Conservation (phyloP, 2,888 invertebrate genomes). For the Thymelicus acteon region DNA sequence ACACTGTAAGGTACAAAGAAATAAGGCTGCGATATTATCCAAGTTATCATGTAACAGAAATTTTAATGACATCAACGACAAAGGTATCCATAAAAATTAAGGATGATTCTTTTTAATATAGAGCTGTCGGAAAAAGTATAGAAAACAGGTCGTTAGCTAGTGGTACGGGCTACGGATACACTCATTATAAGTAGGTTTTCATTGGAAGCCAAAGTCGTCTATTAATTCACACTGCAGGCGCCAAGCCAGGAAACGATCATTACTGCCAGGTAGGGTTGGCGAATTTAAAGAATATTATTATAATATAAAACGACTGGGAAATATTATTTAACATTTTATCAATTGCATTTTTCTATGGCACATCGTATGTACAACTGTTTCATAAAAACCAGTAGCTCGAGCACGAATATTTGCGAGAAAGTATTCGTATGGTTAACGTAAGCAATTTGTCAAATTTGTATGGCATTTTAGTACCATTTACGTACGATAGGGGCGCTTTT, state of each 20-base stretch:
- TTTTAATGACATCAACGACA: background rate
- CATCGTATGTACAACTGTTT: too few species aligned
- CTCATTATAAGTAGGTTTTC: slow-evolving; percentile 29
- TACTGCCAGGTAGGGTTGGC: slow-evolving; percentile 14
- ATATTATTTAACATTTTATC: too few species aligned
- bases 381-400: too few species aligned
- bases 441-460: too few species aligned
- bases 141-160: slow-evolving; percentile 19
- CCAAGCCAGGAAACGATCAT: slow-evolving; percentile 30
- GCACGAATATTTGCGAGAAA: too few species aligned
- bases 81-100: background rate
- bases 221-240: slow-evolving; percentile 20
- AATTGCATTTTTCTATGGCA: too few species aligned
- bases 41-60: background rate
- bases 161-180: slow-evolving; percentile 13
- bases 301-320: too few species aligned
- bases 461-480: too few species aligned
- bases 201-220: slow-evolving; percentile 21
- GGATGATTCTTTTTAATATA: background rate
- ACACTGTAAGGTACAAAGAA: background rate
- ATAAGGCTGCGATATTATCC: background rate
- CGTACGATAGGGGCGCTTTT: too few species aligned
- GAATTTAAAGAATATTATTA: too few species aligned
- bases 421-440: too few species aligned
- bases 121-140: background rate